Conservation (phyloP, 2,113 vertebrate genomes). For the Formicarius rufipectus region DNA sequence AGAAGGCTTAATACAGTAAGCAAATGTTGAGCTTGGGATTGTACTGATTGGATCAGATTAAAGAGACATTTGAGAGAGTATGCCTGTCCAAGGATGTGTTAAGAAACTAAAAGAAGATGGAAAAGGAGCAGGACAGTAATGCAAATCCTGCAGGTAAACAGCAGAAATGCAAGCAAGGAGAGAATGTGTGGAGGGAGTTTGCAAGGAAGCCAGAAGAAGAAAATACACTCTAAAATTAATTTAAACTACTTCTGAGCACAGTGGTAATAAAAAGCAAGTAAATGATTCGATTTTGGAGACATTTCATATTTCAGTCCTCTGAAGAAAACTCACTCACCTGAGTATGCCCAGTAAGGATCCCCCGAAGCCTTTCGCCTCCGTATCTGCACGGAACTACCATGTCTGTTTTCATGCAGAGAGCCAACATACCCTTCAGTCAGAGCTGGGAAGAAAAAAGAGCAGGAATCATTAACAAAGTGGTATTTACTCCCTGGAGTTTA, state of each 20-base stretch:
- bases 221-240: neutral
- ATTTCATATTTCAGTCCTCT: neutral
- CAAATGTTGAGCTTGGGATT: neutral
- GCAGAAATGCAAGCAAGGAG: neutral
- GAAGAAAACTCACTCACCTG: conserved; percentile 80
- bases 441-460: conserved; percentile 71
- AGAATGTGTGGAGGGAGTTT: neutral
- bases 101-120: neutral
- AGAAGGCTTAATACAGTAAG: neutral
- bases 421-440: conserved; percentile 84
- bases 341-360: conserved; percentile 96
- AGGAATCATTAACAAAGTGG: neutral
- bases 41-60: neutral
- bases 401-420: conserved; percentile 75
- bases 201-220: neutral
- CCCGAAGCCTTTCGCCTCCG: conserved; percentile 83
- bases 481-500: neutral
- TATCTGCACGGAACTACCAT: conserved; percentile 78
- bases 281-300: neutral
- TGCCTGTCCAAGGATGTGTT: neutral
- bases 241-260: neutral
- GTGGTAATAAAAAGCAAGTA: neutral
- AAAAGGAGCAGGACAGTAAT: neutral
- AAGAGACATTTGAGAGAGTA: neutral
- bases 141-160: neutral